These are phyloP conservation scores for Drosophila hamatofila DNA, from an alignment of 2,888 invertebrate species.

Conservation along the genomic window DNA sequence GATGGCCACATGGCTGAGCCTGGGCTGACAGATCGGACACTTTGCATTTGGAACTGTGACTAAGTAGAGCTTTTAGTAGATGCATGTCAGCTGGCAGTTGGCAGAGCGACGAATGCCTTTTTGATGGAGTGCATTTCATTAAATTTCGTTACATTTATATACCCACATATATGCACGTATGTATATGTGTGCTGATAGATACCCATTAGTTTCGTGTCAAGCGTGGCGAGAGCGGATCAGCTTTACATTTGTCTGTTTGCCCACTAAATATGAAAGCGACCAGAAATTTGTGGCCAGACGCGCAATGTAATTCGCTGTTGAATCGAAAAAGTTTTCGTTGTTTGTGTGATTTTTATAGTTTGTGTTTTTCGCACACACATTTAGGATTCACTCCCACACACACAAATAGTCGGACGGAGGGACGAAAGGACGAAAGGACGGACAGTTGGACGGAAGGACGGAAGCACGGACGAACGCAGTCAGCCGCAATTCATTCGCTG, in stretches of 20 bases:
- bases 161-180: neutral
- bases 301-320: slow-evolving; percentile 68
- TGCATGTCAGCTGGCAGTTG: slow-evolving; percentile 14
- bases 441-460: neutral
- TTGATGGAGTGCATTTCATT: slow-evolving; percentile 72
- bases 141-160: slow-evolving; percentile 37
- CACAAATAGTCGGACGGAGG: neutral
- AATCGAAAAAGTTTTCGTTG: slow-evolving; percentile 74
- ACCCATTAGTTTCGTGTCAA: slow-evolving; percentile 21
- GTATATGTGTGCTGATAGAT: neutral
- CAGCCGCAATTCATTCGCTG: slow-evolving; percentile 54
- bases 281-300: slow-evolving; percentile 45
- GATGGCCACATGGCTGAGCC: slow-evolving; percentile 28
- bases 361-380: slow-evolving; percentile 15
- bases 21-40: slow-evolving; percentile 51
- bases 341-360: slow-evolving; percentile 59
- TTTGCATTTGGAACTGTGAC: slow-evolving; percentile 32
- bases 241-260: neutral
- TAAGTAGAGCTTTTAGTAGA: slow-evolving; percentile 18
- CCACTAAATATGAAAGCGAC: slow-evolving; percentile 37
- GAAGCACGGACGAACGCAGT: neutral
- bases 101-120: slow-evolving; percentile 25
- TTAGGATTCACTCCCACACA: slow-evolving; percentile 11
- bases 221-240: slow-evolving; percentile 3
- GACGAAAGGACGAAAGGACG: neutral